Base-by-base conservation (phyloP, 2,797 vertebrate species). In the Lutjanus argentimaculatus region DNA sequence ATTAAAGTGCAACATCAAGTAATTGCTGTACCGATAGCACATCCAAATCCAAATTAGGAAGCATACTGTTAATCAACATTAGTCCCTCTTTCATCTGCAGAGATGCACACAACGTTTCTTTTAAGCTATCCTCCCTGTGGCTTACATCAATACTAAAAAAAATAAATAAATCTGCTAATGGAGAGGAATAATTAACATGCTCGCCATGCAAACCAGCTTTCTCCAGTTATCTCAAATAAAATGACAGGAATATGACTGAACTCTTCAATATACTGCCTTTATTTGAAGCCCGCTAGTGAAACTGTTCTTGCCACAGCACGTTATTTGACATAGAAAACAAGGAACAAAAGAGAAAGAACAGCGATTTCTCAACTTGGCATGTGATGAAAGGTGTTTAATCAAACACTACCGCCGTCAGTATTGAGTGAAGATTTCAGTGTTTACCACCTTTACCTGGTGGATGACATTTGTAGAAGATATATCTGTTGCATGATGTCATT, bases 321-420 rank as follows among this genome's bases (percentile, higher is more conserved):
- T 61, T 77, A 21, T 25, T 49, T 64, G 40, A 74, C 42, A 36
- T 25, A 14, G 25, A 72, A 40, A 86, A 68, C 30, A 36, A 53
- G n/a, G 12, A 79, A 63, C 25, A 75, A 53, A 77, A 21, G 8
- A 49, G 9, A 40, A 36, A 59, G 42, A 72, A 68, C 4, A 53
- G 36, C 0, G 3, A 67, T 71, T 70, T 64, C 10, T 51, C 53
- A 25, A 65, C 53, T 74, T 76, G 67, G 58, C 57, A 2, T 13
- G 16, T 15, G 83, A 80, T 72, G 36, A 78, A 83, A 83, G 68
- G 36, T 70, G 42, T 53, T 68, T 51, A 81, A 76, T 79, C 51
- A 80, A 36, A 49, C 3, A 25, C 42, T 25, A 10, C 5, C 17
- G 17, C 69, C 0, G 2, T 67, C 55, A 52, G 63, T 59, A 49